Conservation (phyloP, 2,797 vertebrate genomes). For the Buphagus erythrorhynchus region DNA sequence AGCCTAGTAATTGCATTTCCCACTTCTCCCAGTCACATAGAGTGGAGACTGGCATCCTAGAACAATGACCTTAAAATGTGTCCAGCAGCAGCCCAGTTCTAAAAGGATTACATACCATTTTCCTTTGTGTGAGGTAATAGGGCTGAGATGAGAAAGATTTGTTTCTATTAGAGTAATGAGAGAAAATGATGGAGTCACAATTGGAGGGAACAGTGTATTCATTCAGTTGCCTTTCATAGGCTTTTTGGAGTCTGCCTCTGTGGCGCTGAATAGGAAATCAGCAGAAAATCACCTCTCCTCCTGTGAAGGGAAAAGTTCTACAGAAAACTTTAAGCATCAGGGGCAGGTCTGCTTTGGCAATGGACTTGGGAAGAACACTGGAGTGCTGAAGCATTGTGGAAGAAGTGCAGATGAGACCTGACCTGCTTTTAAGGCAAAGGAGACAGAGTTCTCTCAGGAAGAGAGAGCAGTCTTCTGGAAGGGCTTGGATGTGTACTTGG, state of each 20-base stretch:
- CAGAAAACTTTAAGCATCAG: background rate
- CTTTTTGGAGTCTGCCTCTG: background rate
- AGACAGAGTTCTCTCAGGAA: background rate
- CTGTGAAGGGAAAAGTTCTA: background rate
- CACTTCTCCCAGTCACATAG: conserved; percentile 52
- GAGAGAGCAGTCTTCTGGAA: background rate
- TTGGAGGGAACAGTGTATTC: background rate
- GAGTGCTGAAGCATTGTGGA: background rate
- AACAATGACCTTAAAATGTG: conserved; percentile 73
- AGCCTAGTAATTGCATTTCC: conserved; percentile 70
- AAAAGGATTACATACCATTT: conserved; percentile 61
- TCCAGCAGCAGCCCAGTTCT: conserved; percentile 49
- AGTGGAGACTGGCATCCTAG: conserved; percentile 48
- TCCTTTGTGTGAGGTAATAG: conserved; percentile 66
- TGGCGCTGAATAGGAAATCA: conserved; percentile 31
- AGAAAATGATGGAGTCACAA: conserved; percentile 48
- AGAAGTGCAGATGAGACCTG: background rate
- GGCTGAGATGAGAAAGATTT: conserved; percentile 54
- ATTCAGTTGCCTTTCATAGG: conserved; percentile 12
- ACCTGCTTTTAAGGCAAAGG: background rate
- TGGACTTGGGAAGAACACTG: background rate
- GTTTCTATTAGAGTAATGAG: conserved; percentile 65
- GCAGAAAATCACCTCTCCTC: background rate
- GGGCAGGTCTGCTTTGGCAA: background rate
- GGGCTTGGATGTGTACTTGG: background rate